These are phyloP conservation scores for Palythoa heliodiscus DNA, from an alignment of 92 coral and sea anemone genomes.

Conservation along the genomic window DNA sequence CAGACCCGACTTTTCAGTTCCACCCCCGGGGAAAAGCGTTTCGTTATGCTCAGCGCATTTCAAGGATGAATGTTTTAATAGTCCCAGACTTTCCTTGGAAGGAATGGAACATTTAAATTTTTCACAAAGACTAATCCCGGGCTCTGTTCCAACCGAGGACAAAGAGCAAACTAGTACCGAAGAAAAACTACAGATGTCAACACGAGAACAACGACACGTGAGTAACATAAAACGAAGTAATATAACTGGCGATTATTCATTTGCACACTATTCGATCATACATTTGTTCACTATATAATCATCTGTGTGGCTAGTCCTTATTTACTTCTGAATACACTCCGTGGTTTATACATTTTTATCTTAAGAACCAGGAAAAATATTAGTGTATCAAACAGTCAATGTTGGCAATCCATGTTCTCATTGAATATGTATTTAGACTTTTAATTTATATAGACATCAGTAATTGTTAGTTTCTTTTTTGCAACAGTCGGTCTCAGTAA, in stretches of 20 bases:
- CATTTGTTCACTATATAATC: background rate
- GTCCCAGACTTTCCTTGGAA: background rate
- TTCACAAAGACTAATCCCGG: background rate
- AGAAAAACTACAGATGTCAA: background rate
- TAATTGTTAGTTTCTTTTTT: conserved; percentile 7
- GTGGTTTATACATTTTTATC: background rate
- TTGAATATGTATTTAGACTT: background rate
- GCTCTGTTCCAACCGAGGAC: conserved; percentile 4
- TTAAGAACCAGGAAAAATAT: background rate
- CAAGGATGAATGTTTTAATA: background rate
- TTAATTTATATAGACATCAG: background rate
- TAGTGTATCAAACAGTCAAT: background rate
- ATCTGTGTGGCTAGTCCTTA: conserved; percentile 34
- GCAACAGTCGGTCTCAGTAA: background rate
- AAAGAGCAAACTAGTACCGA: background rate
- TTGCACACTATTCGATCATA: background rate
- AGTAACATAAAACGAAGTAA: background rate
- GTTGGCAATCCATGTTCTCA: background rate
- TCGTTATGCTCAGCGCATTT: background rate
- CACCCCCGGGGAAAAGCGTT: conserved; percentile 1
- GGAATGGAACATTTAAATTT: background rate
- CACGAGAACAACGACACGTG: background rate
- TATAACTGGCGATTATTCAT: background rate
- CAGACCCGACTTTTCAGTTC: background rate
- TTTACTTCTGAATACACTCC: conserved; percentile 1